Conservation (phyloP, 2,797 vertebrate genomes). For the Eulemur coronatus region DNA sequence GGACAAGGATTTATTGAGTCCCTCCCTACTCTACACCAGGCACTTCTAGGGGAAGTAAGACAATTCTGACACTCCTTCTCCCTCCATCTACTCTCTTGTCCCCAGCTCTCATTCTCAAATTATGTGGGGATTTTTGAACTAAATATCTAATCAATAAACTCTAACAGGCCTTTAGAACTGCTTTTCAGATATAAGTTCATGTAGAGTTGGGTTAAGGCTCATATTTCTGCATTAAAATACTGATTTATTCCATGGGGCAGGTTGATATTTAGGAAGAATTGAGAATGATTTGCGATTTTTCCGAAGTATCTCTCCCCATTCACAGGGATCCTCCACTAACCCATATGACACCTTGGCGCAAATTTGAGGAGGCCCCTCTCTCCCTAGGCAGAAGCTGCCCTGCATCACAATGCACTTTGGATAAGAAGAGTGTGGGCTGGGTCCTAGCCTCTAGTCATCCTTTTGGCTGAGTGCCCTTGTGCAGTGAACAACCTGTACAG, state of each 20-base stretch:
- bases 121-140: neutral
- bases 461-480: neutral
- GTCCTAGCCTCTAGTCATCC: neutral
- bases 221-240: constrained; percentile 21
- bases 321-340: neutral
- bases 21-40: neutral
- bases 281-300: neutral
- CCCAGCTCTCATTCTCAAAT: neutral
- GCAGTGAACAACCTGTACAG: neutral
- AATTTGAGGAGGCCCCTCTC: neutral
- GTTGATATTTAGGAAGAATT: neutral
- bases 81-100: neutral
- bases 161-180: neutral
- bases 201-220: neutral
- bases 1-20: neutral
- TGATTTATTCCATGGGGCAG: neutral
- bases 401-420: neutral
- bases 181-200: neutral
- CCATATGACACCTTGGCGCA: neutral
- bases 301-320: neutral
- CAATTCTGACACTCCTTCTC: neutral
- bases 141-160: constrained; percentile 12
- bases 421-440: neutral
- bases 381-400: neutral
- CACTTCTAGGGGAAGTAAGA: neutral